Percentiles rank a stretch among this genome's conserved stretches.
These are phyloP conservation scores for Phytoseiulus persimilis DNA, from an alignment of 2,888 invertebrate species.

Conservation along the genomic window DNA sequence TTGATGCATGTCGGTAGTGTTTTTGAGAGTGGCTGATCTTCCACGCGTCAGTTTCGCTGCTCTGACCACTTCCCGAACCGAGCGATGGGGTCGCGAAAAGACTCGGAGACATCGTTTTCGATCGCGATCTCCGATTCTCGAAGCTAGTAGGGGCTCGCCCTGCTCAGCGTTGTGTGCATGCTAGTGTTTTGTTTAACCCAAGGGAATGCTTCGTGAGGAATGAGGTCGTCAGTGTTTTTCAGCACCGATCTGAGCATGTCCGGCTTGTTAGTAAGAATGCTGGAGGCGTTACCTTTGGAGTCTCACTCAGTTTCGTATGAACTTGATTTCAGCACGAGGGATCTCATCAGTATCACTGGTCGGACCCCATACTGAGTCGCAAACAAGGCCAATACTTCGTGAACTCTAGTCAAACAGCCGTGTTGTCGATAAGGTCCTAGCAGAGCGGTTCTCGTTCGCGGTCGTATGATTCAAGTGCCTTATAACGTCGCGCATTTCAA, in stretches of 20 bases:
- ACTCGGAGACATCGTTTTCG: no score
- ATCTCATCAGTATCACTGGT: slow-evolving; percentile 82
- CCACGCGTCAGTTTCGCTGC: no score
- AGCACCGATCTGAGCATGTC: neutral
- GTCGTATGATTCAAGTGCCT: neutral
- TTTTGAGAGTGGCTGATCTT: no score
- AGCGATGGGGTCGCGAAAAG: no score
- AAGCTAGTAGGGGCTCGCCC: no score
- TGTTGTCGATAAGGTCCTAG: neutral
- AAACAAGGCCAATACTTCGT: neutral
- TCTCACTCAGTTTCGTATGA: slow-evolving; percentile 40
- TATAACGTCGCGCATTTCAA: neutral
- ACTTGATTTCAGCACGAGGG: slow-evolving; percentile 65
- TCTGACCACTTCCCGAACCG: no score
- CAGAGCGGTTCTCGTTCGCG: neutral
- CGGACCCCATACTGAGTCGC: slow-evolving; percentile 62
- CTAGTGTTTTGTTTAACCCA: no score
- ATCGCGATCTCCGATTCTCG: no score
- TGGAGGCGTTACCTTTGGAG: neutral
- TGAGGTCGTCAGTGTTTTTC: no score
- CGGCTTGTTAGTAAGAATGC: neutral
- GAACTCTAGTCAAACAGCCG: slow-evolving; percentile 18
- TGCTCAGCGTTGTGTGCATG: no score
- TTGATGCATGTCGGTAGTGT: no score
- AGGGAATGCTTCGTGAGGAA: no score